Percentiles rank a stretch among this genome's conserved stretches.
phyloP scores from a whole-genome alignment of 2,797 vertebrate genomes.

The Oreortyx pictus region DNA sequence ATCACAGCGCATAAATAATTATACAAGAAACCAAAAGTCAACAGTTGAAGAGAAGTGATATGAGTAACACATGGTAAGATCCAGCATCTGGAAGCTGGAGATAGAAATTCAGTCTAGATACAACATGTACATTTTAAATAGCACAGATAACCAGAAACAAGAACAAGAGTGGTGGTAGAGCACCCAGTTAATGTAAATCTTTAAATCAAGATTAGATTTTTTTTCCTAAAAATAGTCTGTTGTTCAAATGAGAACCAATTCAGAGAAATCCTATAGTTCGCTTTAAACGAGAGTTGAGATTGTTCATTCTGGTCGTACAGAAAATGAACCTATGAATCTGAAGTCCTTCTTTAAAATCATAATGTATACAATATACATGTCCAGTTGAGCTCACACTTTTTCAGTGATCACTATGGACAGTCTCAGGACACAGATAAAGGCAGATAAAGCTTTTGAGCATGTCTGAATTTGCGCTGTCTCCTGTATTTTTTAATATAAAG shows the following conservation, averaged over 20 bases:
- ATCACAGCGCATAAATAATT: not conserved
- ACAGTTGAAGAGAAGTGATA: not conserved
- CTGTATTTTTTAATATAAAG: constrained; percentile 46
- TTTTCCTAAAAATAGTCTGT: not conserved
- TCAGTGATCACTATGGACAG: not conserved
- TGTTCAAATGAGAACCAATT: not conserved
- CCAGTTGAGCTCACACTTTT: not conserved
- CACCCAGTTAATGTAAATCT: not conserved
- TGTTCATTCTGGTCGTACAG: not conserved
- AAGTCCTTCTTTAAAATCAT: not conserved
- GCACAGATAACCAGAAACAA: not conserved
- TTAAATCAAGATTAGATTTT: not conserved
- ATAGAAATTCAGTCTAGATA: not conserved
- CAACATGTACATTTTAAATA: not conserved
- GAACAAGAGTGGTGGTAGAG: not conserved
- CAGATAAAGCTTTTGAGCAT: constrained; percentile 25
- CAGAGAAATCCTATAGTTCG: not conserved
- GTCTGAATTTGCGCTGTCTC: constrained; percentile 13
- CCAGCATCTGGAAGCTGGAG: not conserved
- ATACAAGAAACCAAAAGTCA: not conserved
- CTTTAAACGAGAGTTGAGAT: not conserved
- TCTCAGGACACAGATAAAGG: constrained; percentile 30
- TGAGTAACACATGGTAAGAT: not conserved
- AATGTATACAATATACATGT: not conserved
- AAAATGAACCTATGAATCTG: not conserved